Base-by-base conservation (phyloP, 2,797 vertebrate genomes). In the Forpus xanthops region DNA sequence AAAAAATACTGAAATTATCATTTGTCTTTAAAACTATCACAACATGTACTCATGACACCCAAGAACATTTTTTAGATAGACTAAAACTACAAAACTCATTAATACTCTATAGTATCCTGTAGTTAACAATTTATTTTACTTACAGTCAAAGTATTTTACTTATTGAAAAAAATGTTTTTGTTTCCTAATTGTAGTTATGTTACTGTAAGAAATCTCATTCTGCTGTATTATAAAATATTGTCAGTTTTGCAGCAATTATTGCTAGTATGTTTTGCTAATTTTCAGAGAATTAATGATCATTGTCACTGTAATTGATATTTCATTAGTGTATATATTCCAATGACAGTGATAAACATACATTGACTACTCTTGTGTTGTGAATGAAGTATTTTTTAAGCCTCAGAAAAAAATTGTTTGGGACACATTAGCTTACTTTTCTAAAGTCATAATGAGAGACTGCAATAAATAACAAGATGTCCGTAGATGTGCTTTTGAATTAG, bases 1-100 rank as follows among this genome's bases (percentile, higher is more conserved):
- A 0, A 2, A 27, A 67, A 74, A 49, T 12, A 31, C 7, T 45
- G 6, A 1, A 50, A 6, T 27, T 13, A 58, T 35, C 1, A 12
- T 45, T 76, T 89, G 1, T 67, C 37, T 85, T 72, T 33, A 58
- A 94, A 62, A 6, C 15, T 55, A 9, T 33, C 19, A 52, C 74
- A 89, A 62, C 8, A 27, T 1, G n/a, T 37, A 42, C 15, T 39
- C 19, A 47, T 61, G 15, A 27, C 3, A 56, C 60, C 15, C 3
- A 66, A 66, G 4, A 91, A 11, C 66, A 77, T 14, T 4, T 68
- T 77, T 77, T 18, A 60, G 31, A 31, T 4, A 66, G 27, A 70
- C 55, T 41, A 45, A 87, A 93, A 65, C 14, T 75, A 28, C 3
- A 62, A 58, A 76, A 37, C 1, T 23, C 12, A 58, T 42, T 56